Conservation (phyloP, 2,888 invertebrate species). For the Halictus ligatus region DNA sequence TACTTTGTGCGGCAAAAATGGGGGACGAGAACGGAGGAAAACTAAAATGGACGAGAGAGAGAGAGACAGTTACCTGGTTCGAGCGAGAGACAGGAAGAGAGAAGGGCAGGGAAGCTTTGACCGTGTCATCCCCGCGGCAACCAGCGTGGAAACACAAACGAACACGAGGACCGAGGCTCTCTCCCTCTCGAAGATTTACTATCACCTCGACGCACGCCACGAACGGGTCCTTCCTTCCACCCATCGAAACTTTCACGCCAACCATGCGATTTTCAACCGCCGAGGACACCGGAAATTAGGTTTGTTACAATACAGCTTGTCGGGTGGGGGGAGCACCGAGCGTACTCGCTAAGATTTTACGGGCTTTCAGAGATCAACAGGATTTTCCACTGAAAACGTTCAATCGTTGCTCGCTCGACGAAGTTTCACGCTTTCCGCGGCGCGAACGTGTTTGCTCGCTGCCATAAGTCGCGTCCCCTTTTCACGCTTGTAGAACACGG, state of each 20-base stretch:
- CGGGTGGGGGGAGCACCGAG: background rate
- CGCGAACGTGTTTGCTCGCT: background rate
- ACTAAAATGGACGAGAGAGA: too few species aligned
- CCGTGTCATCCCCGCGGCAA: slow-evolving; percentile 55
- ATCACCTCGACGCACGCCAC: background rate
- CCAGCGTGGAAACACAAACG: slow-evolving; percentile 45
- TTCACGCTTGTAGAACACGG: background rate
- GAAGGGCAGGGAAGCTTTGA: slow-evolving; percentile 32
- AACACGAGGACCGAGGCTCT: slow-evolving; percentile 25
- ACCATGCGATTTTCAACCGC: slow-evolving; percentile 16
- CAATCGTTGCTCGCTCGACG: background rate
- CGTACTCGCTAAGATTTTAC: background rate
- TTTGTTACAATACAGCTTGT: slow-evolving; percentile 7
- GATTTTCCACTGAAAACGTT: background rate
- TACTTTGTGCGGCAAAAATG: slow-evolving; percentile 47
- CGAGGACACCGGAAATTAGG: slow-evolving; percentile 2
- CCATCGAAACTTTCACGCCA: slow-evolving; percentile 39
- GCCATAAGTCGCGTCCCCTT: too few species aligned
- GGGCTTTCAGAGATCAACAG: background rate
- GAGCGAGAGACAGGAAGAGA: background rate
- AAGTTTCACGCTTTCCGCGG: background rate
- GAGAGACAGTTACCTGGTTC: background rate
- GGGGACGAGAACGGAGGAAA: too few species aligned
- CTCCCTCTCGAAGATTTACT: slow-evolving; percentile 31
- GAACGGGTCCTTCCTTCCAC: slow-evolving; percentile 23